Evolutionary conservation across 2,888 invertebrate species (phyloP).

Genomic region (Piscicola geometra): DNA sequence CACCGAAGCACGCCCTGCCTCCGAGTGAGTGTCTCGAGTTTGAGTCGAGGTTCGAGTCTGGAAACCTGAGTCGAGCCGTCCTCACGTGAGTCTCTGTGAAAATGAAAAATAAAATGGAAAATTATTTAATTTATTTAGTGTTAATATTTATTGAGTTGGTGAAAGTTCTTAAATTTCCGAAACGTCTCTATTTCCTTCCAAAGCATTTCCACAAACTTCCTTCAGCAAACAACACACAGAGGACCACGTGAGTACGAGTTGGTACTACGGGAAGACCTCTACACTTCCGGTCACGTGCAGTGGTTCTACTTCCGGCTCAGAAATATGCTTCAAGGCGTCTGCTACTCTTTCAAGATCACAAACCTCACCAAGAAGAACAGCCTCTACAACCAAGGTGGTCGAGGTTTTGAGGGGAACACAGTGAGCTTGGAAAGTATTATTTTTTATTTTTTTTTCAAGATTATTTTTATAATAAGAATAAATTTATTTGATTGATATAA

Average conservation of each 20-base stretch:
- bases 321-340: slow-evolving; percentile 50
- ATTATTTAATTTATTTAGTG: not conserved
- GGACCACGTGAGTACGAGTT: slow-evolving; percentile 56
- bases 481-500: not conserved
- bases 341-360: slow-evolving; percentile 54
- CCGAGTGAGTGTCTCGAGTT: slow-evolving; percentile 52
- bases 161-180: too few species aligned
- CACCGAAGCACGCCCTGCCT: slow-evolving; percentile 49
- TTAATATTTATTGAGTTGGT: too few species aligned
- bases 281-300: slow-evolving; percentile 55
- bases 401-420: too few species aligned
- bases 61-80: slow-evolving; percentile 47
- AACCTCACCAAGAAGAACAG: slow-evolving; percentile 54
- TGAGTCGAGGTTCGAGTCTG: slow-evolving; percentile 55
- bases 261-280: slow-evolving; percentile 54
- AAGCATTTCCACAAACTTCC: too few species aligned
- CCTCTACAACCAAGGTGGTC: slow-evolving; percentile 54
- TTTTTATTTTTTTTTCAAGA: not conserved
- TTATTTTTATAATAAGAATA: not conserved
- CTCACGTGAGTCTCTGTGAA: slow-evolving; percentile 30
- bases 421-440: not conserved
- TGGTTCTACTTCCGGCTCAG: slow-evolving; percentile 56
- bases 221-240: slow-evolving; percentile 43
- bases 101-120: not conserved
- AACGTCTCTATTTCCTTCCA: too few species aligned